Percentiles rank a stretch among this genome's conserved stretches.
These are phyloP conservation scores for Aphyosemion australe DNA, from an alignment of 2,113 vertebrate genomes.

Conservation along the genomic window DNA sequence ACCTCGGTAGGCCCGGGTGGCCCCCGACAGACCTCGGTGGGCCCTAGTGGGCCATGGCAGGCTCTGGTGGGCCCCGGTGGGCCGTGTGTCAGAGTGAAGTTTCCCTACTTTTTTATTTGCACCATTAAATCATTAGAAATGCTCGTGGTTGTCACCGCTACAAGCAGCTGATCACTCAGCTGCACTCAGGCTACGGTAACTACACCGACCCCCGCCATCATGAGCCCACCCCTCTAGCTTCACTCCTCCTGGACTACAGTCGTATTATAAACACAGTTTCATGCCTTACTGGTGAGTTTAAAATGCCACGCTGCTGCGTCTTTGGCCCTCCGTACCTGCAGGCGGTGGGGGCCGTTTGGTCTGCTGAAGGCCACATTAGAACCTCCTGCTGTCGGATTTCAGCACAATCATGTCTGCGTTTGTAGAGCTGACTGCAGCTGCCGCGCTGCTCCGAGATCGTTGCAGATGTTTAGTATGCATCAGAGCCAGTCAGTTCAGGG, in stretches of 20 bases:
- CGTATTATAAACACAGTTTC: constrained; percentile 15
- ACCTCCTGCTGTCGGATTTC: constrained; percentile 37
- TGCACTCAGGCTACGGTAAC: too few species aligned
- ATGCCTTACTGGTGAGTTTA: constrained; percentile 1
- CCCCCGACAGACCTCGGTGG: too few species aligned
- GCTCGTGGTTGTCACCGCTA: too few species aligned
- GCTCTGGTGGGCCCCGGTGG: too few species aligned
- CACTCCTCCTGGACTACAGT: background rate
- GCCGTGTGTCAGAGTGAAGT: too few species aligned
- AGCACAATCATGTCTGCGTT: constrained; percentile 26
- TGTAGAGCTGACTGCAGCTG: constrained; percentile 43
- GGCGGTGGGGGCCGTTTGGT: constrained; percentile 39
- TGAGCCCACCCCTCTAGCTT: background rate
- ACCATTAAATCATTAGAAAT: too few species aligned
- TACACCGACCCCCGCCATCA: background rate
- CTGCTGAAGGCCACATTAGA: constrained; percentile 33
- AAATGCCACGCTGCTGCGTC: constrained; percentile 14
- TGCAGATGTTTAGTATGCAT: background rate
- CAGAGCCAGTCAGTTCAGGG: background rate
- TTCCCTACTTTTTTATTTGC: too few species aligned
- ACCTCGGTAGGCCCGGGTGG: too few species aligned
- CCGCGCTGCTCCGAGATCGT: constrained; percentile 18
- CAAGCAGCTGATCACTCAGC: too few species aligned
- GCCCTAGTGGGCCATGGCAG: too few species aligned
- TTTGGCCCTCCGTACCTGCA: background rate